Evolutionary conservation across 2,888 invertebrate species (phyloP), one percentile per base, ranked within the genome.

Genomic region (Synanthedon myopaeformis): DNA sequence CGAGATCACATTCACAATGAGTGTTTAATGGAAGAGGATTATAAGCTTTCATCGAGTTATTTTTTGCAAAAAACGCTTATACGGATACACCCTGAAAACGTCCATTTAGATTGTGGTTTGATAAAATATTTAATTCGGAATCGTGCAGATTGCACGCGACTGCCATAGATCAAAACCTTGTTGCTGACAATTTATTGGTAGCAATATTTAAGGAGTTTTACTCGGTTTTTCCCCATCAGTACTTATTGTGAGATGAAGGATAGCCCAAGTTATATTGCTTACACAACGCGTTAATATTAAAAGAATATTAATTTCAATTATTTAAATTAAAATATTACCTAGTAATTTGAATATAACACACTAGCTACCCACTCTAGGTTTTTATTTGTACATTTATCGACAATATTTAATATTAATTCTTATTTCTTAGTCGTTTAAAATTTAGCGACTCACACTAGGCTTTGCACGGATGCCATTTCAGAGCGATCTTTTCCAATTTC

Each of bases 41-140:
- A 76, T 68, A 66, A 67, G 72, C 70, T 74, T 74, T 75, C 70
- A 70, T 69, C 74, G 65, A 61, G 59, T 66, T 69, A 69, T 71
- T 35, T 35, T 70, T 69, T 61, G 56, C 65, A 73, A 73, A 74
- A 74, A 70, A 66, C 69, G 68, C 19, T 17, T 17, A 19, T 64
- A 70, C 66, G 59, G 57, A 57, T 59, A 57, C 55, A 56, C 62
- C 53, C 49, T 55, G 62, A 67, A 68, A 59, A 61, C 56, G 63
- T 69, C 69, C 74, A 73, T 74, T 75, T 69, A 71, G 71, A 72
- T 70, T 69, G 69, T 62, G 70, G 72, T 62, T 53, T 53, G 58
- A 58, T 58, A 57, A 56, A 58, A 56, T 57, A 56, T 57, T 57
- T 55, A 57, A 57, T 52, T 53, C 53, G 41, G 57, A 55, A 56